phyloP scores from a whole-genome alignment of 1,140 invertebrate species.

The Teleogryllus occipitalis region DNA sequence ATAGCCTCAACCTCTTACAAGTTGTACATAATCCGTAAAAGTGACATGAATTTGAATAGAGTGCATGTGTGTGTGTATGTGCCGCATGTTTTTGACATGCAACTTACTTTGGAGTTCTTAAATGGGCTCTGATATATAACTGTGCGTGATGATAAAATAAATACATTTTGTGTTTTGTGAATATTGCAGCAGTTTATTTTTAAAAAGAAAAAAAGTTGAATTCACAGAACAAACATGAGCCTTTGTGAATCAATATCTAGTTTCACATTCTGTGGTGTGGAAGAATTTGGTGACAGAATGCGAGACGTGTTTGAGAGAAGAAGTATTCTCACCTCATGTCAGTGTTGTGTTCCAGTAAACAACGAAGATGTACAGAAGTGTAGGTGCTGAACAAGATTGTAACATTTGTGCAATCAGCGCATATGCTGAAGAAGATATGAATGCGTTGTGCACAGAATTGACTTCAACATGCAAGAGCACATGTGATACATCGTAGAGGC shows the following conservation, averaged over 20 bases:
- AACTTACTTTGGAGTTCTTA: background rate
- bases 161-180: background rate
- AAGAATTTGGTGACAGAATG: background rate
- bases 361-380: background rate
- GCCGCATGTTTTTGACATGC: background rate
- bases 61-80: background rate
- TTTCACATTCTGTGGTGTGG: no score
- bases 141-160: background rate
- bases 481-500: no score
- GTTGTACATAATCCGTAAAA: background rate
- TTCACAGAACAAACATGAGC: no score
- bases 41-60: background rate
- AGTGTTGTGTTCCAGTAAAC: conserved; percentile 4
- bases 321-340: background rate
- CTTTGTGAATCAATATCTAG: no score
- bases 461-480: no score
- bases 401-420: background rate
- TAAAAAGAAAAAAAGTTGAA: background rate
- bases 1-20: background rate
- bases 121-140: no score
- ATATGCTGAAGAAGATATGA: no score
- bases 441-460: no score
- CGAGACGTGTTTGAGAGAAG: background rate
- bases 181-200: background rate
- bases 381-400: background rate